Base-by-base conservation (phyloP, 2,797 vertebrate species). In the Chaetodon trifasciatus region DNA sequence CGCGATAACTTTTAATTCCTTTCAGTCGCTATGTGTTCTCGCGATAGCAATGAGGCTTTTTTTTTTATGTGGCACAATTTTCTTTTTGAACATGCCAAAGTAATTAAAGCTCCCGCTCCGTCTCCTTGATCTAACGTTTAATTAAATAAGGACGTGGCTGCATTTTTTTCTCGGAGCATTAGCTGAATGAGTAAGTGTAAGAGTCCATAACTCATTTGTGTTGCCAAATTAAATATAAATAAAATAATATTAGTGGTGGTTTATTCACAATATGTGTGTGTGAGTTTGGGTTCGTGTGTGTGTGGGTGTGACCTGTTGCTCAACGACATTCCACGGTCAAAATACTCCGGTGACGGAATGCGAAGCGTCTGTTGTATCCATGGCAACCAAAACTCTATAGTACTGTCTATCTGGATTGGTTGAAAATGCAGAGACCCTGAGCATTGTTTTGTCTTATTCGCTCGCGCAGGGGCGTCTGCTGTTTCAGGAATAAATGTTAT, bases 331-430 rank as follows among this genome's bases (percentile, higher is more conserved):
- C 65, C 47, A 17, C 28, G 23, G 40, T 66, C 49, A 78, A 23
- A 72, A 68, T 42, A 39, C 58, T 70, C 58, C 52, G 70, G 70
- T 71, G 77, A 88, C 69, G 50, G 78, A 77, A 79, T 56, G 66
- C 49, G 40, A 73, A 74, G 95, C 94, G 92, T 94, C 92, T 40
- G 32, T 55, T 81, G 92, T 93, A 65, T 56, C 93, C 88, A 92
- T 91, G 82, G 90, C 55, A 90, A 94, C 86, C 24, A 6, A 0
- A 6, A 75, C 75, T 39, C n/a, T 7, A 12, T 46, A 81, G 76
- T 3, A 70, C 70, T 35, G 73, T 52, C 56, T 4, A 9, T 19
- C 21, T n/a, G 21, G 72, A 91, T 93, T 94, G 88, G 88, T 46
- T 53, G 7, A 42, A 62, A 49, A 70, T 3, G 37, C 1, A 9